Evolutionary conservation across 2,888 invertebrate genomes (phyloP).

Genomic region (Tupiocoris notatus): DNA sequence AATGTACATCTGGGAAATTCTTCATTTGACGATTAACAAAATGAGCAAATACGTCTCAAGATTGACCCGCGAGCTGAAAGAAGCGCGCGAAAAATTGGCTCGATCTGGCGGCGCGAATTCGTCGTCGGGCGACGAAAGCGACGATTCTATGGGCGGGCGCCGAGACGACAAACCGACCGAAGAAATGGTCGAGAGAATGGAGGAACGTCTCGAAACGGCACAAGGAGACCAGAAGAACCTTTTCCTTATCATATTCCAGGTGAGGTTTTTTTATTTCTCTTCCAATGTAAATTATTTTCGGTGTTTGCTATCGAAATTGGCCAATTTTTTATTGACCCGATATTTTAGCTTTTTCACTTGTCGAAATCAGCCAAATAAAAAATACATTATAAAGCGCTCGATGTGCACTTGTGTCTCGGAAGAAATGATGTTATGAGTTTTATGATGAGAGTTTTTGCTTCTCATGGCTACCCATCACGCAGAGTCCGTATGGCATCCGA

Average conservation of each 20-base stretch:
- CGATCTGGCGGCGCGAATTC: slow-evolving; percentile 79
- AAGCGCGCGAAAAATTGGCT: slow-evolving; percentile 82
- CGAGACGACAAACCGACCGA: slow-evolving; percentile 66
- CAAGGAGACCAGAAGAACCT: slow-evolving; percentile 96
- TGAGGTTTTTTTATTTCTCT: slow-evolving; percentile 51
- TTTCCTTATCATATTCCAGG: slow-evolving; percentile 94
- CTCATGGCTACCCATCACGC: no score
- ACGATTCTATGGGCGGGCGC: slow-evolving; percentile 55
- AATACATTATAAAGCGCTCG: no score
- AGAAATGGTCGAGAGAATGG: slow-evolving; percentile 92
- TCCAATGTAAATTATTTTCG: no score
- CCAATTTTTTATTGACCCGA: no score
- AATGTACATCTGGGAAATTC: slow-evolving; percentile 93
- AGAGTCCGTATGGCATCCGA: no score
- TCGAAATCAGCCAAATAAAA: no score
- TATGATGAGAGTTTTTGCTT: no score
- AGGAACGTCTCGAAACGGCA: slow-evolving; percentile 88
- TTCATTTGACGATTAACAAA: slow-evolving; percentile 92
- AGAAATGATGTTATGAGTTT: no score
- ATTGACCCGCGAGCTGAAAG: slow-evolving; percentile 69
- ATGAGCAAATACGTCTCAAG: slow-evolving; percentile 88
- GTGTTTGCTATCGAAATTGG: no score
- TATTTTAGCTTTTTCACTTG: no score
- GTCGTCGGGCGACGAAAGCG: slow-evolving; percentile 65
- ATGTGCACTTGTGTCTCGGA: no score